phyloP scores from a whole-genome alignment of 2,797 vertebrate genomes.

The Phaenicophaeus curvirostris region DNA sequence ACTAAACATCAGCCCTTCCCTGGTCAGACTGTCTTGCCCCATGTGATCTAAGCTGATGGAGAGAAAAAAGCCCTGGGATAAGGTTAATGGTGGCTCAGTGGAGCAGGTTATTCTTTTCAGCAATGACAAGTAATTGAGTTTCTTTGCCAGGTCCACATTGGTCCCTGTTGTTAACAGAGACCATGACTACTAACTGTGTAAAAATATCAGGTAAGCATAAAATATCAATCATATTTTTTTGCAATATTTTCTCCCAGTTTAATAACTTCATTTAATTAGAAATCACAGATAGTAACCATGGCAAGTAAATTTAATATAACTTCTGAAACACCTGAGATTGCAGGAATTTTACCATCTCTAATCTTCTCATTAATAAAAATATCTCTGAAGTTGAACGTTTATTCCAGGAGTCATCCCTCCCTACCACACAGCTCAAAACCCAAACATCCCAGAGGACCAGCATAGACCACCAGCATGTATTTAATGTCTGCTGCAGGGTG shows the following conservation, averaged over 20 bases:
- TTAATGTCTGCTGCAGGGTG: not conserved
- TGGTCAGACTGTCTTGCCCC: not conserved
- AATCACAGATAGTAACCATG: not conserved
- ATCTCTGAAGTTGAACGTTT: not conserved
- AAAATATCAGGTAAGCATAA: not conserved
- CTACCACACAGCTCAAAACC: not conserved
- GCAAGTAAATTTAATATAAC: conserved; percentile 7
- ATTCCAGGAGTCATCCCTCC: not conserved
- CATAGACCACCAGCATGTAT: rapidly evolving
- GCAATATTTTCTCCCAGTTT: not conserved
- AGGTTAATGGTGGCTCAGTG: not conserved
- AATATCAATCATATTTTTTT: not conserved
- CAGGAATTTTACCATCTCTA: not conserved
- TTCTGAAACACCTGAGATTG: not conserved
- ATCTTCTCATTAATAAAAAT: not conserved
- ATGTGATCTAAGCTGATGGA: rapidly evolving
- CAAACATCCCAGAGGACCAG: not conserved
- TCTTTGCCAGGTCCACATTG: rapidly evolving
- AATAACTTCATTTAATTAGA: conserved; percentile 46
- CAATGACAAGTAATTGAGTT: not conserved
- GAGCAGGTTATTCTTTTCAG: not conserved
- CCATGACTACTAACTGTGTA: not conserved
- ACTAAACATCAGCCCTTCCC: not conserved
- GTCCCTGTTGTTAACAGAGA: not conserved
- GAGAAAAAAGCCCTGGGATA: not conserved